Percentiles rank a stretch among this genome's conserved stretches.
Conservation (phyloP, 2,888 invertebrate species). For the Piscicola geometra region DNA sequence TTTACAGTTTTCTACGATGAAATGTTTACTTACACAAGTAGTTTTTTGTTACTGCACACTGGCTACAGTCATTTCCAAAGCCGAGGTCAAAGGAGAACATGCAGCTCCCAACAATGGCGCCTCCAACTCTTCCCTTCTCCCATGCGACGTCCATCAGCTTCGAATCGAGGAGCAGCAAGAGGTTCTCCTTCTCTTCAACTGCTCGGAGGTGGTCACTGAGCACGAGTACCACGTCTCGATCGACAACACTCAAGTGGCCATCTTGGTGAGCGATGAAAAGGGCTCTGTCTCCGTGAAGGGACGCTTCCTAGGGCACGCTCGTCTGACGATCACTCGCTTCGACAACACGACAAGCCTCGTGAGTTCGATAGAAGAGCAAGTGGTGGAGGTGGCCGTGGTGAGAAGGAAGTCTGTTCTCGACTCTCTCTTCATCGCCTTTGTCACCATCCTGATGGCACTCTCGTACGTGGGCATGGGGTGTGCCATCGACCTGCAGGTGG, state of each 20-base stretch:
- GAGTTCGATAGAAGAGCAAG: background rate
- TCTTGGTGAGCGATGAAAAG: background rate
- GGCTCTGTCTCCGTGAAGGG: background rate
- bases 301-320: background rate
- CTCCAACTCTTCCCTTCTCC: background rate
- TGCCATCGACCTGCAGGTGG: conserved; percentile 51
- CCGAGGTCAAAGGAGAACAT: no score
- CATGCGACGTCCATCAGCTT: background rate
- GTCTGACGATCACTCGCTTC: background rate
- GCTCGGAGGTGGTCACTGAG: background rate
- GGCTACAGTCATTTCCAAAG: no score
- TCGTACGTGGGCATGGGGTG: conserved; percentile 54
- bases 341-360: background rate
- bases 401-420: conserved; percentile 35
- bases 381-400: conserved; percentile 30
- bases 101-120: no score
- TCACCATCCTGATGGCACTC: conserved; percentile 50
- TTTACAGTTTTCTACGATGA: no score
- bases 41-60: no score
- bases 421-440: conserved; percentile 49
- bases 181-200: background rate
- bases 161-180: background rate
- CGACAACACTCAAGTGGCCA: background rate
- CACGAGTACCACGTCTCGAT: background rate
- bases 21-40: no score